Evolutionary conservation across 2,888 invertebrate species (phyloP).

Genomic region (Exocentrus adspersus): DNA sequence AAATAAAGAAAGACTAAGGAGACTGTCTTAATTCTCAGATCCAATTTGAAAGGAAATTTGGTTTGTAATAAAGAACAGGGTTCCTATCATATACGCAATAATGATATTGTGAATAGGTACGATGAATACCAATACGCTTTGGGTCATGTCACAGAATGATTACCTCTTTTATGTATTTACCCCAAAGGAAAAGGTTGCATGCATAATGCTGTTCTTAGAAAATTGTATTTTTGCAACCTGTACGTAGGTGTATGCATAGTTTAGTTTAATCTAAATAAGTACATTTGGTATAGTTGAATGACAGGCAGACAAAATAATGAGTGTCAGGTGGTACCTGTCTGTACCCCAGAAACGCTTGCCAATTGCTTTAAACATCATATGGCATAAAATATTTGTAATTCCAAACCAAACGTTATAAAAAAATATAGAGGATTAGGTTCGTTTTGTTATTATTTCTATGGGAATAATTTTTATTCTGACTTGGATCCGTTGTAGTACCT

Average conservation of each 20-base stretch:
- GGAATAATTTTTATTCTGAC: no score
- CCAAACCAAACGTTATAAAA: background rate
- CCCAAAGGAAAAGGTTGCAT: background rate
- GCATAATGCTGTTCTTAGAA: background rate
- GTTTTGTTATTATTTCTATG: no score
- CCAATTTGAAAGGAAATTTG: slow-evolving; percentile 32
- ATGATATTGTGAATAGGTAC: background rate
- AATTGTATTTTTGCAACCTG: background rate
- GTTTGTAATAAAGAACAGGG: slow-evolving; percentile 13
- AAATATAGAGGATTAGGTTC: no score
- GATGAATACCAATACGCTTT: slow-evolving; percentile 16
- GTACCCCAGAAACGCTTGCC: background rate
- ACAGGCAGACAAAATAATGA: background rate
- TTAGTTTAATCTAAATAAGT: background rate
- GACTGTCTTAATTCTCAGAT: slow-evolving; percentile 33
- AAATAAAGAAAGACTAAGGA: slow-evolving; percentile 14
- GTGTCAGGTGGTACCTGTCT: slow-evolving; percentile 1
- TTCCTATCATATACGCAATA: slow-evolving; percentile 11
- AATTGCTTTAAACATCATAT: background rate
- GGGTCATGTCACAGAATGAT: background rate
- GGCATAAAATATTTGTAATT: background rate
- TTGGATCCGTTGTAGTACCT: no score
- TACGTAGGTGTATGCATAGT: no score
- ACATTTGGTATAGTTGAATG: background rate
- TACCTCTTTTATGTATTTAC: slow-evolving; percentile 1